Conservation (phyloP, 1,140 invertebrate genomes). For the Drosophila ogumai region DNA sequence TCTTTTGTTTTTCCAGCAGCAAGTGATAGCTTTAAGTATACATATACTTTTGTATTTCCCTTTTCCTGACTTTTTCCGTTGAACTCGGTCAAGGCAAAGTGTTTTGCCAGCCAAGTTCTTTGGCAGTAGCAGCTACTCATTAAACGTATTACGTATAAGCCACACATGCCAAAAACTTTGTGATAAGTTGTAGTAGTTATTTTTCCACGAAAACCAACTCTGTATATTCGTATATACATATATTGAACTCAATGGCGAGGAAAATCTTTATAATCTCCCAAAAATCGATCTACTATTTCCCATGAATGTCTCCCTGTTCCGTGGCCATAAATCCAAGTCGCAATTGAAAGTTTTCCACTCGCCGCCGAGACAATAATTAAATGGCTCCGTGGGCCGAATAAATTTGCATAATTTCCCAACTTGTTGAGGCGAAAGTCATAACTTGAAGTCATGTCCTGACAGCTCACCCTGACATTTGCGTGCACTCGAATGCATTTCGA, state of each 20-base stretch:
- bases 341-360: constrained; percentile 39
- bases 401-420: constrained; percentile 60
- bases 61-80: background rate
- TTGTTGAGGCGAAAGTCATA: constrained; percentile 59
- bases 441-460: constrained; percentile 35
- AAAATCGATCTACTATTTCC: constrained; percentile 1
- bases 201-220: background rate
- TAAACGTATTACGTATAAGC: constrained; percentile 13
- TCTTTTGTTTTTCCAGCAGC: constrained; percentile 16
- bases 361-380: constrained; percentile 57
- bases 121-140: constrained; percentile 4
- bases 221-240: background rate
- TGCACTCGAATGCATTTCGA: constrained; percentile 52
- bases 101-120: background rate
- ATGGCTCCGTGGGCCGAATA: constrained; percentile 34
- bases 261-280: constrained; percentile 3
- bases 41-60: background rate
- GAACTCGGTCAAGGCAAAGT: constrained; percentile 28
- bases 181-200: background rate
- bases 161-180: constrained; percentile 11
- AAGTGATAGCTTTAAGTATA: background rate
- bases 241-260: background rate
- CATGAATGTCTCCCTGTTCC: constrained; percentile 22
- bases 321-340: constrained; percentile 50
- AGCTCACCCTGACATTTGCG: constrained; percentile 35